phyloP scores from a whole-genome alignment of 2,113 vertebrate species.

The Smithornis capensis region DNA sequence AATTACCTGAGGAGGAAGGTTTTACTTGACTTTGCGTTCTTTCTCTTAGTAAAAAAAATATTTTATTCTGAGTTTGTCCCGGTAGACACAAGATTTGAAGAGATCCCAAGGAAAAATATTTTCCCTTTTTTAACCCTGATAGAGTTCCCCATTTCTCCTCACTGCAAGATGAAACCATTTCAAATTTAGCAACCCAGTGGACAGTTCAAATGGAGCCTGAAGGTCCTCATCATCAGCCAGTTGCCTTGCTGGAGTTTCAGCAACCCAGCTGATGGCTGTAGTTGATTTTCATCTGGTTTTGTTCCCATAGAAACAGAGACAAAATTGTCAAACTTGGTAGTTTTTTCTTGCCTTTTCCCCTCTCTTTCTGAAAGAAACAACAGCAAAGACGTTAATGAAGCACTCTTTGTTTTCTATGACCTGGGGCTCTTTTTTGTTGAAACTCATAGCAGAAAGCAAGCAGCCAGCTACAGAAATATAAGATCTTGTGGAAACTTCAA shows the following conservation, averaged over 20 bases:
- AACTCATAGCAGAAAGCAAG: neutral
- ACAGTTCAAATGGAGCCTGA: neutral
- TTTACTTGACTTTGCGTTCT: neutral
- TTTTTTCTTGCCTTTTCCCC: fast-evolving
- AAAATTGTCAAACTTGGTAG: neutral
- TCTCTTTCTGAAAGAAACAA: neutral
- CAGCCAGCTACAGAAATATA: neutral
- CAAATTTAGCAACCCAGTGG: neutral
- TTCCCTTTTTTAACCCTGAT: neutral
- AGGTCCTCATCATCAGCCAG: neutral
- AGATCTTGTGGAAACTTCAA: neutral
- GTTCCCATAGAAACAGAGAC: constrained; percentile 32
- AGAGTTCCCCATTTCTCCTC: neutral
- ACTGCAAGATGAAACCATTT: neutral
- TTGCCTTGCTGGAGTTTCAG: neutral
- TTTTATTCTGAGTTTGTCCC: neutral
- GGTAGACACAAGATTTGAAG: neutral
- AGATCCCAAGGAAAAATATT: neutral
- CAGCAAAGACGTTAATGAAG: neutral
- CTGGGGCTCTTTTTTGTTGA: neutral
- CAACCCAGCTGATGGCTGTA: neutral
- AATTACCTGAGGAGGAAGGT: neutral
- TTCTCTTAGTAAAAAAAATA: neutral
- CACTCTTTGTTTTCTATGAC: neutral
- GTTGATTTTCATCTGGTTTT: neutral